A percentile compares a stretch with the other conserved stretches of the same genome.
These are phyloP conservation scores for Mythimna albipuncta DNA, from an alignment of 2,888 invertebrate species.

Conservation along the genomic window DNA sequence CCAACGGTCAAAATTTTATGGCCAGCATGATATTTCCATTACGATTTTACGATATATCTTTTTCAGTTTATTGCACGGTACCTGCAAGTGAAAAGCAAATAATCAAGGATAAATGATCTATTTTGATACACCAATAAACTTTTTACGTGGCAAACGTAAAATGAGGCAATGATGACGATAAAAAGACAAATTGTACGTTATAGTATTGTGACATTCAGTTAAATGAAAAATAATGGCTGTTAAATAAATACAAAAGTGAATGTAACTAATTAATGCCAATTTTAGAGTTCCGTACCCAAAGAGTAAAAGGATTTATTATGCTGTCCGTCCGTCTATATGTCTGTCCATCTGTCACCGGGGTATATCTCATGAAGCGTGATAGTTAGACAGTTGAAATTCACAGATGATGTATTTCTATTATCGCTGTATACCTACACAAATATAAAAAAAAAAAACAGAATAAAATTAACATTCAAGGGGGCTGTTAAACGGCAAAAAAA, in stretches of 20 bases:
- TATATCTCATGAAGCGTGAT: too few species aligned
- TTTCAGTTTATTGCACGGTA: constrained; percentile 17
- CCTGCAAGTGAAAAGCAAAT: constrained; percentile 25
- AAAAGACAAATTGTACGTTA: constrained; percentile 5
- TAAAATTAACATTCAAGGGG: too few species aligned
- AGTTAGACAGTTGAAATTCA: too few species aligned
- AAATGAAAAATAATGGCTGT: background rate
- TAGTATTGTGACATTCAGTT: constrained; percentile 1
- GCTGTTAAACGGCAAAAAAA: too few species aligned
- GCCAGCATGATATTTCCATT: constrained; percentile 19
- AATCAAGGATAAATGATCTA: constrained; percentile 22
- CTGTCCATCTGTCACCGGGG: too few species aligned
- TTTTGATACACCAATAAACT: constrained; percentile 28
- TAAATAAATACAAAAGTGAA: background rate
- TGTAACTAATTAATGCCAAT: too few species aligned
- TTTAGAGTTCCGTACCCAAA: too few species aligned
- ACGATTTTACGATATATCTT: constrained; percentile 32
- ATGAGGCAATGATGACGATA: constrained; percentile 2
- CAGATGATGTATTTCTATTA: too few species aligned
- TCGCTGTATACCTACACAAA: too few species aligned
- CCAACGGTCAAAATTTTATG: background rate
- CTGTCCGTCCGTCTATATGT: too few species aligned
- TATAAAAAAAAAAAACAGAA: too few species aligned
- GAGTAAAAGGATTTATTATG: too few species aligned
- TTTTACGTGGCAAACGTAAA: constrained; percentile 31